These are phyloP conservation scores for Phenganax marumi DNA, from an alignment of 92 coral and sea anemone species.

Conservation along the genomic window DNA sequence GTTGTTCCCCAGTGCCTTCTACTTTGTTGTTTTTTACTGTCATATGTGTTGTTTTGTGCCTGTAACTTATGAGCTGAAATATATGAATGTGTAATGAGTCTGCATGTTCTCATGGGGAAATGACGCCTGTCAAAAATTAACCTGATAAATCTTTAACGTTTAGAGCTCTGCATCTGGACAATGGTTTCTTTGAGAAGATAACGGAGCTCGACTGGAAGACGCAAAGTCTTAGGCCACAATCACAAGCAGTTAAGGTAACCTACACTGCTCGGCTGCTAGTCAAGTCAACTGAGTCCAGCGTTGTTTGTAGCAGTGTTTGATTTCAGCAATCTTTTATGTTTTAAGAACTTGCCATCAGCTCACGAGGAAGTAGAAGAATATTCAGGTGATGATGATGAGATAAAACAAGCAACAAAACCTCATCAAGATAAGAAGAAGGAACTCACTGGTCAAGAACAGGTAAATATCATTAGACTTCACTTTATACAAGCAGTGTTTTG, in stretches of 20 bases:
- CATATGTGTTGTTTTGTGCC: too few relatives aligned
- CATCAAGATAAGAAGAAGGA: conserved; percentile 63
- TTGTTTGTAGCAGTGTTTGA: neutral
- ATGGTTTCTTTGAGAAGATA: conserved; percentile 73
- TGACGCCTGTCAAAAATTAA: too few relatives aligned
- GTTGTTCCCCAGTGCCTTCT: too few relatives aligned
- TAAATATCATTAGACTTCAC: neutral
- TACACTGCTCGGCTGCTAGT: neutral
- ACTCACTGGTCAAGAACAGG: conserved; percentile 23
- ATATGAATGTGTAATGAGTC: too few relatives aligned
- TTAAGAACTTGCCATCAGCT: conserved; percentile 54
- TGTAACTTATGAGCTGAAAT: too few relatives aligned
- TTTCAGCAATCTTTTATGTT: neutral
- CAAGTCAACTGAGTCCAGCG: too few relatives aligned
- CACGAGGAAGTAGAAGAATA: conserved; percentile 70
- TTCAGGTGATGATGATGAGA: conserved; percentile 67
- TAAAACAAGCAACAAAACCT: conserved; percentile 54
- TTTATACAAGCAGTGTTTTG: neutral
- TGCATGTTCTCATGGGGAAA: too few relatives aligned
- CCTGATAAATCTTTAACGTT: neutral
- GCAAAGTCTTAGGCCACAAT: conserved; percentile 39
- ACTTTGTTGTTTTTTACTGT: too few relatives aligned
- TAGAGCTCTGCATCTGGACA: conserved; percentile 69
- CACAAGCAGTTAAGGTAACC: conserved; percentile 58
- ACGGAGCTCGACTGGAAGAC: conserved; percentile 61